Evolutionary conservation across 2,888 invertebrate species (phyloP).

Genomic region (Aporophyla lueneburgensis): DNA sequence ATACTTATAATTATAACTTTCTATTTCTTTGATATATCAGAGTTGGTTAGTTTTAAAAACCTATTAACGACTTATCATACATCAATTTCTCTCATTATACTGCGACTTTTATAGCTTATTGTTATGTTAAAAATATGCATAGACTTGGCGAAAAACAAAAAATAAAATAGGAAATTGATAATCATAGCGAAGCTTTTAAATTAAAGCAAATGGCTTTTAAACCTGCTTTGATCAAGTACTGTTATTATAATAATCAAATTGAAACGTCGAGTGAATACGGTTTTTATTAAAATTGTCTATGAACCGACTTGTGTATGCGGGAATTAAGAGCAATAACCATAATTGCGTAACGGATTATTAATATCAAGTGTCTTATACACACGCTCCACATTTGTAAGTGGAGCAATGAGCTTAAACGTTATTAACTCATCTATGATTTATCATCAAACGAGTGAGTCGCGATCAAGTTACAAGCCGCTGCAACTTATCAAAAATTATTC

Average conservation of each 20-base stretch:
- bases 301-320: conserved; percentile 41
- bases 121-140: conserved; percentile 23
- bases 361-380: conserved; percentile 63
- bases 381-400: conserved; percentile 64
- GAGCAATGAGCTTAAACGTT: conserved; percentile 54
- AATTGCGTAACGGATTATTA: conserved; percentile 74
- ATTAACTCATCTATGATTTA: conserved; percentile 49
- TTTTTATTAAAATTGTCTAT: conserved; percentile 45
- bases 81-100: conserved; percentile 56
- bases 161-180: conserved; percentile 16
- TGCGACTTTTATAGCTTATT: conserved; percentile 49
- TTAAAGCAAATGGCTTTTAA: background rate
- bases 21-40: conserved; percentile 9
- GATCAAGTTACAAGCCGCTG: conserved; percentile 9
- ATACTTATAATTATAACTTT: conserved; percentile 25
- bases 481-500: background rate
- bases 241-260: conserved; percentile 19
- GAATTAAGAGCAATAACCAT: conserved; percentile 76
- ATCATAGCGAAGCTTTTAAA: background rate
- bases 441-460: conserved; percentile 30
- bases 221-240: background rate
- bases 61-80: conserved; percentile 26
- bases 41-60: conserved; percentile 27
- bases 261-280: conserved; percentile 21
- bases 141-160: conserved; percentile 22